Conservation (phyloP, 2,797 vertebrate species). For the Acestrorhynchus altus region DNA sequence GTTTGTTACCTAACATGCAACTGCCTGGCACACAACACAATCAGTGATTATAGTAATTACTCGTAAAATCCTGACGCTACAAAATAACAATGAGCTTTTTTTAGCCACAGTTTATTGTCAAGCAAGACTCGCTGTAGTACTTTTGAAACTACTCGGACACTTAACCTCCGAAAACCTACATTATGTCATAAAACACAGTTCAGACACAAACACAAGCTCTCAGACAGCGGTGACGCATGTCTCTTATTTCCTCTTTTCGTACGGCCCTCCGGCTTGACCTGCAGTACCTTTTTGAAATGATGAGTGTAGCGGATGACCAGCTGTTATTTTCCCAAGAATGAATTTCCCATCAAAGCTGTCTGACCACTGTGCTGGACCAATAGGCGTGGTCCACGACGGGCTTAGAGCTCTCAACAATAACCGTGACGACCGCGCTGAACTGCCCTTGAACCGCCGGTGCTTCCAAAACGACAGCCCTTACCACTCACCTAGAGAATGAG, state of each 20-base stretch:
- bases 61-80: not conserved
- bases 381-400: slow-evolving; percentile 19
- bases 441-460: slow-evolving; percentile 35
- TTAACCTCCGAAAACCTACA: slow-evolving; percentile 24
- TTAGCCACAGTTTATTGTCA: slow-evolving; percentile 15
- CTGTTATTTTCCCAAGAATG: slow-evolving; percentile 46
- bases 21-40: slow-evolving; percentile 1
- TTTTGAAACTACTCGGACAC: not conserved
- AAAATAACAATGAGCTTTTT: not conserved
- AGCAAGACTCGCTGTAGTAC: slow-evolving; percentile 3
- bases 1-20: slow-evolving; percentile 11
- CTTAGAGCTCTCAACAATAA: slow-evolving; percentile 17
- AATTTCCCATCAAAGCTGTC: slow-evolving; percentile 39
- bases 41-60: slow-evolving; percentile 12
- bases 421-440: slow-evolving; percentile 14
- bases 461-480: slow-evolving; percentile 14
- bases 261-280: slow-evolving; percentile 28
- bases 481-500: slow-evolving; percentile 2
- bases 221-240: slow-evolving; percentile 37
- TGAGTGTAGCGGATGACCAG: slow-evolving; percentile 37
- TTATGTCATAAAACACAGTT: slow-evolving; percentile 36
- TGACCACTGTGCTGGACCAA: slow-evolving; percentile 39
- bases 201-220: slow-evolving; percentile 42
- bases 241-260: slow-evolving; percentile 29
- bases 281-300: slow-evolving; percentile 31